Percentiles rank a stretch among this genome's conserved stretches.
phyloP scores from a whole-genome alignment of 1,140 invertebrate species.

The Halesus radiatus region DNA sequence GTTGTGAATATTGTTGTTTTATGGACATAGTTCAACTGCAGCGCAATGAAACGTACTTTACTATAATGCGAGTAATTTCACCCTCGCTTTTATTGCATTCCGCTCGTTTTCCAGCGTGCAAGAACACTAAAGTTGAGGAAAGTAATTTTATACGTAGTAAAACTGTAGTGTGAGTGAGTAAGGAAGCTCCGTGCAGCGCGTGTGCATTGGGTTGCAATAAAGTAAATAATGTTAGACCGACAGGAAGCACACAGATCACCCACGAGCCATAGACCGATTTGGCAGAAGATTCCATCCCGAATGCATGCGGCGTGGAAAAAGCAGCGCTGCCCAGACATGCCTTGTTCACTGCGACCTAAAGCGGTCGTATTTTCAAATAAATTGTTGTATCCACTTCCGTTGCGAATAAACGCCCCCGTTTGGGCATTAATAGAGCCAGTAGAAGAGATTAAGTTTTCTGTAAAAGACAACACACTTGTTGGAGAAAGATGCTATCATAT shows the following conservation, averaged over 20 bases:
- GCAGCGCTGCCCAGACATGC: constrained; percentile 8
- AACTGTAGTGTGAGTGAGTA: neutral
- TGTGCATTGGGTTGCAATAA: neutral
- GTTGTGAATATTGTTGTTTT: too few species aligned
- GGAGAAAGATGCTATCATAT: neutral
- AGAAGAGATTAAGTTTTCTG: neutral
- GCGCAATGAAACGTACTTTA: too few species aligned
- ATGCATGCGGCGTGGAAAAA: neutral
- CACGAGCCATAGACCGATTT: constrained; percentile 28
- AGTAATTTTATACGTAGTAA: neutral
- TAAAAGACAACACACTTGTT: constrained; percentile 27
- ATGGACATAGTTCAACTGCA: too few species aligned
- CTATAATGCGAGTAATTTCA: too few species aligned
- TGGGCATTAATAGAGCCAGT: neutral
- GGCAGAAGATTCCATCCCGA: constrained; percentile 28
- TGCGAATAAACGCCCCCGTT: constrained; percentile 8
- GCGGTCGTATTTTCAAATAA: constrained; percentile 33
- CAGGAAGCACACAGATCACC: constrained; percentile 24
- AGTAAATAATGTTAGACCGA: constrained; percentile 18
- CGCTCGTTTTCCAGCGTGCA: too few species aligned
- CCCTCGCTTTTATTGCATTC: too few species aligned
- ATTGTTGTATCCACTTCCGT: constrained; percentile 41
- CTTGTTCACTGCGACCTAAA: constrained; percentile 28
- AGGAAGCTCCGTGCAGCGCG: neutral
- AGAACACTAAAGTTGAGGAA: too few species aligned